Evolutionary conservation across 2,113 vertebrate genomes (phyloP).

Genomic region (Emydura subglobosa): DNA sequence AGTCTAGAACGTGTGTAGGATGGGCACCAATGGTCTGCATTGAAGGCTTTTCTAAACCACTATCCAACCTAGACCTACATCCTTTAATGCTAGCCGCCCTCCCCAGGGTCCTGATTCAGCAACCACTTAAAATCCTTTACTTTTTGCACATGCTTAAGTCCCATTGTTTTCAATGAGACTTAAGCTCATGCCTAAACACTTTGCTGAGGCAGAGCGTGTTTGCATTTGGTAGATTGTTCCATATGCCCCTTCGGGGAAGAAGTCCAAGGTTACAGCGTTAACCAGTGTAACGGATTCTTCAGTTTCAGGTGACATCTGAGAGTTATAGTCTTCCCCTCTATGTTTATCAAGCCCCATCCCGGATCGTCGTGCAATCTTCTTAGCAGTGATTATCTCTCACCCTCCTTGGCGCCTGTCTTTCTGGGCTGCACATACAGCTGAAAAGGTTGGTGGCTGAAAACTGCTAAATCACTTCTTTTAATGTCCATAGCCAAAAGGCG

Average conservation of each 20-base stretch:
- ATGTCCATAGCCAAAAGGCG: constrained; percentile 27
- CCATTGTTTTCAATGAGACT: neutral
- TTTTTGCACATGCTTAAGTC: neutral
- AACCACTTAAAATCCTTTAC: neutral
- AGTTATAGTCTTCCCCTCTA: neutral
- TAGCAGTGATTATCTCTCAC: neutral
- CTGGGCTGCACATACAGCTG: neutral
- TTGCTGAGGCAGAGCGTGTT: neutral
- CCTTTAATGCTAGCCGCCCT: neutral
- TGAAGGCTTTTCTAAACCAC: neutral
- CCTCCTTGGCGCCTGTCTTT: neutral
- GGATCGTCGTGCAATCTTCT: neutral
- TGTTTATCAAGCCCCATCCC: neutral
- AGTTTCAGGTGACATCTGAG: neutral
- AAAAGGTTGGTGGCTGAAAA: constrained; percentile 10
- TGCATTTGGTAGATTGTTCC: neutral
- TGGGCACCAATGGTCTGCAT: neutral
- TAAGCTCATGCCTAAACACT: neutral
- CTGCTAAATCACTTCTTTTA: neutral
- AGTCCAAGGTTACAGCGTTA: neutral
- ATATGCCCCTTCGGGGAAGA: neutral
- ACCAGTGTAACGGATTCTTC: neutral
- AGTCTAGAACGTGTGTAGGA: neutral
- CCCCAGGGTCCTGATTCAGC: neutral
- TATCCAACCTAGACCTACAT: neutral